Evolutionary conservation across 92 coral and sea anemone genomes (phyloP).

Genomic region (Epizoanthus scotinus): DNA sequence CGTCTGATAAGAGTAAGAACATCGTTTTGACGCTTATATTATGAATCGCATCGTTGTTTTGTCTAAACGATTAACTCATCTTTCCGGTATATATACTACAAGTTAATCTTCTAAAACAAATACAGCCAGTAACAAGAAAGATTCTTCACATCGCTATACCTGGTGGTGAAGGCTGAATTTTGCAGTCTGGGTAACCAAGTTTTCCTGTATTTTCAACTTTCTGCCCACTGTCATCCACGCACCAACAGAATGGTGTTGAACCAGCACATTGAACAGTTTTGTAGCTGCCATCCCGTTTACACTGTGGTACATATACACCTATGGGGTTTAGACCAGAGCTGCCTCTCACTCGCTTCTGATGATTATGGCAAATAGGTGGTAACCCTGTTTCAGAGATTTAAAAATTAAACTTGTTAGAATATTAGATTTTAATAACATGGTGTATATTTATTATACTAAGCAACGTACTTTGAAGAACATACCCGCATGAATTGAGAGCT

Average conservation of each 20-base stretch:
- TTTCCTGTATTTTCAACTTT: slow-evolving; percentile 42
- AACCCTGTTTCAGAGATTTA: slow-evolving; percentile 32
- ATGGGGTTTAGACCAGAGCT: slow-evolving; percentile 62
- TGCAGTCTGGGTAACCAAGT: slow-evolving; percentile 17
- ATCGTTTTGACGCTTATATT: too few species aligned
- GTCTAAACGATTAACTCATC: too few species aligned
- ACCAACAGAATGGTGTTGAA: slow-evolving; percentile 86
- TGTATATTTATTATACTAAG: too few species aligned
- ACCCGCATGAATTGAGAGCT: too few species aligned
- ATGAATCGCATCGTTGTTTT: too few species aligned
- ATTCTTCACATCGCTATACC: background rate
- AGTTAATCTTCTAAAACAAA: too few species aligned
- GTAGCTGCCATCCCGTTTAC: slow-evolving; percentile 76
- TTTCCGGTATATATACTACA: too few species aligned
- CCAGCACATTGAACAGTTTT: slow-evolving; percentile 76
- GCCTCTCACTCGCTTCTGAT: slow-evolving; percentile 59
- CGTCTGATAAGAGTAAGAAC: too few species aligned
- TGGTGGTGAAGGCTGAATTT: background rate
- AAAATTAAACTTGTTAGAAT: too few species aligned
- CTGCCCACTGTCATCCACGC: slow-evolving; percentile 81
- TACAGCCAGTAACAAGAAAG: too few species aligned
- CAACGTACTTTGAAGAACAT: too few species aligned
- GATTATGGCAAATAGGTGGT: slow-evolving; percentile 62
- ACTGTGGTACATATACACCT: slow-evolving; percentile 78
- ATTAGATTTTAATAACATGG: too few species aligned